phyloP scores from a whole-genome alignment of 2,888 invertebrate species.

The Cephonodes hylas region DNA sequence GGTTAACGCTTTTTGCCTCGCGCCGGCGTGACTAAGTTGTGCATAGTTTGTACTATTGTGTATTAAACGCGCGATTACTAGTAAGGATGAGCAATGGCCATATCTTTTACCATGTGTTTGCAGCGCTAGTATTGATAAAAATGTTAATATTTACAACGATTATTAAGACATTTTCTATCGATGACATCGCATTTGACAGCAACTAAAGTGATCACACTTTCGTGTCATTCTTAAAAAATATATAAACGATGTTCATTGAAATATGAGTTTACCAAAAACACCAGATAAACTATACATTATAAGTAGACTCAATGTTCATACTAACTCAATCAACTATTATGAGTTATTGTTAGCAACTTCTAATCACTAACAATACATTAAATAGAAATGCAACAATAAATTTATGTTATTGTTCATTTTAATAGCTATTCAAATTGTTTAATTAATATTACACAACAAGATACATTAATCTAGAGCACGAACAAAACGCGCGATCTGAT shows the following conservation, averaged over 20 bases:
- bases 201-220: too few relatives aligned
- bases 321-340: too few relatives aligned
- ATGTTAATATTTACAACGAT: neutral
- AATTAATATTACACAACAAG: neutral
- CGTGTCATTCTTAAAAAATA: too few relatives aligned
- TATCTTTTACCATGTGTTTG: neutral
- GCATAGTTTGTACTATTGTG: constrained; percentile 20
- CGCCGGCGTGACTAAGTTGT: constrained; percentile 60
- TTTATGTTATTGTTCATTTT: neutral
- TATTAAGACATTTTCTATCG: neutral
- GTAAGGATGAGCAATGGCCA: neutral
- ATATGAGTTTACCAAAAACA: too few relatives aligned
- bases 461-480: neutral
- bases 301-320: too few relatives aligned
- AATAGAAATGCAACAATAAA: neutral
- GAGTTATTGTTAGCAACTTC: too few relatives aligned
- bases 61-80: neutral
- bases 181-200: too few relatives aligned
- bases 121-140: neutral
- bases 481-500: neutral
- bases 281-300: too few relatives aligned
- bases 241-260: too few relatives aligned
- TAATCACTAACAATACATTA: too few relatives aligned
- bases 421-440: neutral
- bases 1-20: constrained; percentile 64